Conservation (phyloP, 2,797 vertebrate genomes). For the Rhynchotus rufescens region DNA sequence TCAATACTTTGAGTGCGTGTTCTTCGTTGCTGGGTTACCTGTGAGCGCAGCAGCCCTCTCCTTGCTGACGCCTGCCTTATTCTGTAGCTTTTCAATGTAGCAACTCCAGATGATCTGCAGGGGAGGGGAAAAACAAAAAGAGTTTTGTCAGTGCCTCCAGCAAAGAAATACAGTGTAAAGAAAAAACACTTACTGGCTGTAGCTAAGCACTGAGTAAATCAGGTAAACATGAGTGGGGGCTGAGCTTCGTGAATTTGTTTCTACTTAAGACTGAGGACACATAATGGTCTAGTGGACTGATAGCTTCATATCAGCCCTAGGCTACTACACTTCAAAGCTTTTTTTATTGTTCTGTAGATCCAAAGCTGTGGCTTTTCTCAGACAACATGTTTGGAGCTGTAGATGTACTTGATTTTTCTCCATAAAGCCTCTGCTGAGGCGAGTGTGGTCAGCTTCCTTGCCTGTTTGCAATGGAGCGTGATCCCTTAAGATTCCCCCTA, state of each 20-base stretch:
- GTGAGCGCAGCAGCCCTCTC: background rate
- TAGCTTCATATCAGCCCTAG: background rate
- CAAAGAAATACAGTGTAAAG: background rate
- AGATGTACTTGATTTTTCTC: background rate
- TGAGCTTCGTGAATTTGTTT: background rate
- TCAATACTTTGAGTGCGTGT: background rate
- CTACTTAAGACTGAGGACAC: background rate
- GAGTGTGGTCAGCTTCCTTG: background rate
- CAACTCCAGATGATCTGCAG: background rate
- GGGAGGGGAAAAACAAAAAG: background rate
- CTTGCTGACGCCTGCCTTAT: background rate
- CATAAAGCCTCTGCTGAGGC: background rate
- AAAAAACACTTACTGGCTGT: background rate
- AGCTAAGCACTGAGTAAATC: background rate
- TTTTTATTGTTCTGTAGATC: background rate
- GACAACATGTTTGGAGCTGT: background rate
- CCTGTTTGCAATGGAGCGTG: background rate
- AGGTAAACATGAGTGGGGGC: background rate
- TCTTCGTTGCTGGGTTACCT: background rate
- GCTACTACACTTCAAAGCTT: background rate
- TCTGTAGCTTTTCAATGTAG: background rate
- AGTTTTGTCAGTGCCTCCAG: background rate
- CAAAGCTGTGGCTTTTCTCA: background rate
- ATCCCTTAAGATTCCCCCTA: background rate
- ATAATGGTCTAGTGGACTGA: background rate